A percentile compares a stretch with the other conserved stretches of the same genome.
These are phyloP conservation scores for Isotomurus palustris DNA, from an alignment of 2,888 invertebrate genomes.

Conservation along the genomic window DNA sequence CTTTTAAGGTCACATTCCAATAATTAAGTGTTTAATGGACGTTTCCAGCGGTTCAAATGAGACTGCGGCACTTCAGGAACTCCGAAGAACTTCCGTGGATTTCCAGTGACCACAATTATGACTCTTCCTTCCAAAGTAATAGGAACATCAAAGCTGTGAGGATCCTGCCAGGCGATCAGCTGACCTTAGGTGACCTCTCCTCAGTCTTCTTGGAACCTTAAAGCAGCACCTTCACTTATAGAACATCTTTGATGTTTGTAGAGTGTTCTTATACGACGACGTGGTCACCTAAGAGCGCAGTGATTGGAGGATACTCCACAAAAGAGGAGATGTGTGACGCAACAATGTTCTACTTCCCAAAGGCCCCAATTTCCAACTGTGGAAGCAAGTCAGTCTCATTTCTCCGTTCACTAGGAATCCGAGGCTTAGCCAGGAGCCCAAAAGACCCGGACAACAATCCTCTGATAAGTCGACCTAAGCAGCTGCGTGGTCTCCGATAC, in stretches of 20 bases:
- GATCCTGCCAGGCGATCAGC: slow-evolving; percentile 22
- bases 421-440: too few relatives aligned
- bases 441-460: too few relatives aligned
- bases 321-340: neutral
- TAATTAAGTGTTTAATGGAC: neutral
- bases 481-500: too few relatives aligned
- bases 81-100: slow-evolving; percentile 71
- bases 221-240: neutral
- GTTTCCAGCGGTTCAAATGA: slow-evolving; percentile 67
- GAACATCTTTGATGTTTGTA: slow-evolving; percentile 33
- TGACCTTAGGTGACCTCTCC: slow-evolving; percentile 14
- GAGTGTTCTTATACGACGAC: slow-evolving; percentile 78
- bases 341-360: neutral
- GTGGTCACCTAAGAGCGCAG: slow-evolving; percentile 62
- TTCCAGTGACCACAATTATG: slow-evolving; percentile 53
- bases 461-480: too few relatives aligned
- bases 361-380: neutral
- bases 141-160: slow-evolving; percentile 12
- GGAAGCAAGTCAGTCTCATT: neutral
- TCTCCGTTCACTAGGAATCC: too few relatives aligned
- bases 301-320: slow-evolving; percentile 56
- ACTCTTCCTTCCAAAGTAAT: slow-evolving; percentile 14
- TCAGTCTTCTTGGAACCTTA: neutral
- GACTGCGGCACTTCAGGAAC: slow-evolving; percentile 69
- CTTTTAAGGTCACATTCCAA: too few relatives aligned